Evolutionary conservation across 2,888 invertebrate species (phyloP).

Genomic region (Tortrix viridana): DNA sequence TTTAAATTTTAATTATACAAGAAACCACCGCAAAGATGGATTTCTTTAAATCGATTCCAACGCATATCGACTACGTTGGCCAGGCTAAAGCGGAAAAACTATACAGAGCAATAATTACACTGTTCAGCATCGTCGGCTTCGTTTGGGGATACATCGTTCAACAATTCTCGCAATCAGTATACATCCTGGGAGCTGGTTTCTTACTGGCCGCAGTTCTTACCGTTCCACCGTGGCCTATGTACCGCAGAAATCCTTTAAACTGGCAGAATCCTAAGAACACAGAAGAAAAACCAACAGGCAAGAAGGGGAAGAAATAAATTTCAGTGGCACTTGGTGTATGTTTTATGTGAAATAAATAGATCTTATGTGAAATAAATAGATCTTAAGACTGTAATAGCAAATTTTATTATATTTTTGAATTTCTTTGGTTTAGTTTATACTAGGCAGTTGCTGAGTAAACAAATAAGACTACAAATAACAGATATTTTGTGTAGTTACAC

Average conservation of each 20-base stretch:
- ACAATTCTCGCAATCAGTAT: conserved; percentile 97
- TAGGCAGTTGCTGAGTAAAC: too few species aligned
- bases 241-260: conserved; percentile 92
- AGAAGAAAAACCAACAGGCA: conserved; percentile 75
- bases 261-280: conserved; percentile 91
- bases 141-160: conserved; percentile 97
- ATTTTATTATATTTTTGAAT: conserved; percentile 19
- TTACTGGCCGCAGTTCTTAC: conserved; percentile 93
- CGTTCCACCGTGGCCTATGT: conserved; percentile 98
- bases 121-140: conserved; percentile 96
- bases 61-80: conserved; percentile 91
- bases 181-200: conserved; percentile 96
- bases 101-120: conserved; percentile 94
- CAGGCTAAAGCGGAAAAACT: conserved; percentile 95
- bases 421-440: conserved; percentile 8
- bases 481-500: too few species aligned
- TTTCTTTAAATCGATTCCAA: conserved; percentile 78
- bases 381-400: conserved; percentile 37
- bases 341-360: not conserved
- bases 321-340: conserved; percentile 3
- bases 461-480: too few species aligned
- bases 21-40: conserved; percentile 58
- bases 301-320: conserved; percentile 81
- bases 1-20: not conserved
- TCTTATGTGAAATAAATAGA: conserved; percentile 41